Conservation (phyloP, 2,113 vertebrate genomes). For the Rhabdornis inornatus region DNA sequence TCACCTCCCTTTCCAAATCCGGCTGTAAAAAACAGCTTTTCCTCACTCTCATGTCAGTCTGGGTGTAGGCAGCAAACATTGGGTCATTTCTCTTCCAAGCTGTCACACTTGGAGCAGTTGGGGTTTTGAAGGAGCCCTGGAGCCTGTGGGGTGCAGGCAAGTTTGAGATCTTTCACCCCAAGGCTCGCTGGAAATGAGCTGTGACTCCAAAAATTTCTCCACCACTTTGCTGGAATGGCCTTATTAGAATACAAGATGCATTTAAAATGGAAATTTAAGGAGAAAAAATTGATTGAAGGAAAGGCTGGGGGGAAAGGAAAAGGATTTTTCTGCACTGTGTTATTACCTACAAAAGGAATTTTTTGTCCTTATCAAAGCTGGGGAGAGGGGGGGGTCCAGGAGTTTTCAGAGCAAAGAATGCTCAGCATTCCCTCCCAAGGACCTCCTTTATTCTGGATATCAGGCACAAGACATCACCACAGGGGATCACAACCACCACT, state of each 20-base stretch:
- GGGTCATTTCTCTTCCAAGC: not conserved
- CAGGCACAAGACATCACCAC: not conserved
- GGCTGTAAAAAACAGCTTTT: not conserved
- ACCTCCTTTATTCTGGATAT: not conserved
- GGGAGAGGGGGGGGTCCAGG: not conserved
- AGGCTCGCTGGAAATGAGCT: not conserved
- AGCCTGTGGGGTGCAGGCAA: not conserved
- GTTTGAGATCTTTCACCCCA: not conserved
- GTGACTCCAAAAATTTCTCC: not conserved
- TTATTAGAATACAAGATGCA: not conserved
- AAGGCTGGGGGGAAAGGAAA: not conserved
- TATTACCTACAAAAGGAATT: slow-evolving; percentile 20
- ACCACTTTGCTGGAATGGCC: not conserved
- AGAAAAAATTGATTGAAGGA: not conserved
- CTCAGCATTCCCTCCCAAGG: slow-evolving; percentile 28
- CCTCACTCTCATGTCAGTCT: not conserved
- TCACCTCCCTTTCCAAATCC: not conserved
- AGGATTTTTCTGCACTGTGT: not conserved
- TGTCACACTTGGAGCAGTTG: too few species aligned
- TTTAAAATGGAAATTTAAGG: not conserved
- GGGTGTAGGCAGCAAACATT: not conserved
- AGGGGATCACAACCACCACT: not conserved
- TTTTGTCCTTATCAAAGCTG: not conserved
- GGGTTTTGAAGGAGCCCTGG: not conserved
- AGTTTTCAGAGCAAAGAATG: slow-evolving; percentile 33